Conservation (phyloP, 2,797 vertebrate species). For the Rhincodon typus region DNA sequence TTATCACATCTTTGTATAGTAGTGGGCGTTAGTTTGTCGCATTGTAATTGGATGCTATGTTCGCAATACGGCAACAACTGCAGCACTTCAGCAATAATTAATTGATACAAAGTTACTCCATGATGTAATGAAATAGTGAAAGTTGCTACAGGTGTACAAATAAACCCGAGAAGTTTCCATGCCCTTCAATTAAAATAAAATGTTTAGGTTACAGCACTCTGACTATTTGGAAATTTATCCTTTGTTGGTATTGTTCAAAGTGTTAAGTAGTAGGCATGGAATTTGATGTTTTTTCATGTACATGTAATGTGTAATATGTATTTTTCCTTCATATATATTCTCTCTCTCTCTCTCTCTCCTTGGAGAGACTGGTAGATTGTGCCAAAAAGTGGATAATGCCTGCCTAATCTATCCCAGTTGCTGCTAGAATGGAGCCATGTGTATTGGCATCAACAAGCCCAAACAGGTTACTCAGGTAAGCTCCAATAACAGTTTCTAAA, state of each 20-base stretch:
- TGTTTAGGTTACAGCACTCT: not conserved
- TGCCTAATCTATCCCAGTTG: conserved; percentile 58
- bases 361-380: conserved; percentile 64
- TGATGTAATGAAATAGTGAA: not conserved
- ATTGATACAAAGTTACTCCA: too few species aligned
- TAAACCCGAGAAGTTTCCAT: not conserved
- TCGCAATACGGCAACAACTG: too few species aligned
- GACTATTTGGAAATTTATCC: not conserved
- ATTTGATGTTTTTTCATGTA: not conserved
- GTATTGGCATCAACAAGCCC: conserved; percentile 55
- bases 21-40: not conserved
- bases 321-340: conserved; percentile 36
- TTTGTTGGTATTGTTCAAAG: not conserved
- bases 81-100: too few species aligned
- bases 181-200: not conserved
- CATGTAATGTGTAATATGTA: not conserved
- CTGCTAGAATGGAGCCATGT: conserved; percentile 62
- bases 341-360: conserved; percentile 62
- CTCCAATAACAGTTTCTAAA: conserved; percentile 8
- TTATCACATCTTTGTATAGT: not conserved
- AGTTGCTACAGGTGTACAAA: not conserved
- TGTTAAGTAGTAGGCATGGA: not conserved
- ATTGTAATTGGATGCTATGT: not conserved
- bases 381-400: conserved; percentile 61
- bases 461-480: conserved; percentile 64